Evolutionary conservation across 2,888 invertebrate species (phyloP).

Genomic region (Amaurobius ferox): DNA sequence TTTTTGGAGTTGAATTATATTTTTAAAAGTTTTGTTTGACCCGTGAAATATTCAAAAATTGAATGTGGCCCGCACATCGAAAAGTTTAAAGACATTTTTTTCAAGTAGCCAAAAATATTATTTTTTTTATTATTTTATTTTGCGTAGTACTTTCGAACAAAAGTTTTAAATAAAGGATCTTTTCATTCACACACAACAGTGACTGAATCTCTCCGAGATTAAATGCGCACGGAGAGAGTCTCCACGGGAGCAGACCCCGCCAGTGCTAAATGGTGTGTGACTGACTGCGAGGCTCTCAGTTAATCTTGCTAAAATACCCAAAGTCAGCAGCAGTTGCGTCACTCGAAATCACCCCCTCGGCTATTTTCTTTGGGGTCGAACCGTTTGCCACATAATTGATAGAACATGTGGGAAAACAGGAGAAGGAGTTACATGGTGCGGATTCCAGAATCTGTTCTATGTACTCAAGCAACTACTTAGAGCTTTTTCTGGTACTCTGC

Average conservation of each 20-base stretch:
- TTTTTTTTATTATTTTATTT: too few relatives aligned
- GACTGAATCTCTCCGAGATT: too few relatives aligned
- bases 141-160: too few relatives aligned
- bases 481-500: too few relatives aligned
- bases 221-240: neutral
- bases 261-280: constrained; percentile 50
- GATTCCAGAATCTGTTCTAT: neutral
- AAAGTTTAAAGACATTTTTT: too few relatives aligned
- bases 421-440: neutral
- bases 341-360: constrained; percentile 13
- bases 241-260: neutral
- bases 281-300: constrained; percentile 58
- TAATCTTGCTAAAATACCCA: constrained; percentile 63
- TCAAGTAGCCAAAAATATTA: too few relatives aligned
- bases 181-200: too few relatives aligned
- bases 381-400: neutral
- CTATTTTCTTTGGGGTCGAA: constrained; percentile 1
- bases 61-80: too few relatives aligned
- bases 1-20: too few relatives aligned
- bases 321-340: constrained; percentile 54
- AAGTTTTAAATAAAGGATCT: too few relatives aligned
- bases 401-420: neutral
- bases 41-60: too few relatives aligned
- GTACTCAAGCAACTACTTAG: neutral
- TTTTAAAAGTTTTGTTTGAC: too few relatives aligned